Percentiles rank a stretch among this genome's conserved stretches.
Evolutionary conservation across 2,113 vertebrate species (phyloP).

Genomic region (Burhinus bistriatus): DNA sequence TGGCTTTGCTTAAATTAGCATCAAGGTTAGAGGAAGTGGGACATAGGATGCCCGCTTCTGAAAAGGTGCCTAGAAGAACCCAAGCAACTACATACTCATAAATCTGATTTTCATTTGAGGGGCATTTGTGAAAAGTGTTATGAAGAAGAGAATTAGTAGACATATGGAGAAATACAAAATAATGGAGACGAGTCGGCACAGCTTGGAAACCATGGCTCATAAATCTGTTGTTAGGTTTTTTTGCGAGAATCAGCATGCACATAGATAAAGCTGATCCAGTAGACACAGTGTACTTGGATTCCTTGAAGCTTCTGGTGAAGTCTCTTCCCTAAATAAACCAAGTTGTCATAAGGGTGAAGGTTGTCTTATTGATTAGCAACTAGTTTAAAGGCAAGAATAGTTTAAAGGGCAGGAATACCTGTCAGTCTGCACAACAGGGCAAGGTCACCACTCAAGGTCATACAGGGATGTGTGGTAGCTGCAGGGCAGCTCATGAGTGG

Average conservation of each 20-base stretch:
- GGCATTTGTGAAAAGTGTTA: not conserved
- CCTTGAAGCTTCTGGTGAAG: not conserved
- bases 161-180: conserved; percentile 10
- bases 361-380: not conserved
- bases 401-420: not conserved
- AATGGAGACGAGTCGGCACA: not conserved
- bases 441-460: not conserved
- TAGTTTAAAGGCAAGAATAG: not conserved
- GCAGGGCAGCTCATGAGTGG: not conserved
- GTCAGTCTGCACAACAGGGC: not conserved
- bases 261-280: not conserved
- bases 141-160: not conserved
- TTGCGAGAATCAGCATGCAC: not conserved
- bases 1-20: conserved; percentile 25
- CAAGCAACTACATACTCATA: not conserved
- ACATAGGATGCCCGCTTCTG: not conserved
- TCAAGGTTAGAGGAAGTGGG: conserved; percentile 1
- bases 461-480: not conserved
- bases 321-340: not conserved
- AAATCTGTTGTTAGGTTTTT: not conserved
- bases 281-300: not conserved
- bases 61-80: not conserved
- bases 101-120: not conserved
- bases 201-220: not conserved
- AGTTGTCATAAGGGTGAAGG: not conserved